Percentiles rank a stretch among this genome's conserved stretches.
Evolutionary conservation across 2,888 invertebrate genomes (phyloP).

Genomic region (Platycheirus albimanus): DNA sequence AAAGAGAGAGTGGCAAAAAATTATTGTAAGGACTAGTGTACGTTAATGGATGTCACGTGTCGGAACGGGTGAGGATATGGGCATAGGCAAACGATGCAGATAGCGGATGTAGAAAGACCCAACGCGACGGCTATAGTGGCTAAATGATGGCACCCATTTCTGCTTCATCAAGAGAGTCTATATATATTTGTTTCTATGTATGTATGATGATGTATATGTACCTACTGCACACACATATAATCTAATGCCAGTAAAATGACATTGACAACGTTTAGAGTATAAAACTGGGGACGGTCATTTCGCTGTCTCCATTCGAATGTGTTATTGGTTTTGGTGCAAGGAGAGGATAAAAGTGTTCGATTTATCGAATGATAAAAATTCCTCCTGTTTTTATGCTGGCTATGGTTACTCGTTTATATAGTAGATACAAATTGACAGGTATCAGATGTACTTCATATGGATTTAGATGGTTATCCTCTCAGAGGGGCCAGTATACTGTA

Average conservation of each 20-base stretch:
- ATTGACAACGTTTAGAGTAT: conserved; percentile 59
- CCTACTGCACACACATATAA: conserved; percentile 32
- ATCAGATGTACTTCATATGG: no score
- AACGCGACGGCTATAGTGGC: conserved; percentile 13
- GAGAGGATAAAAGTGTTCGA: conserved; percentile 28
- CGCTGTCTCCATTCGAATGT: conserved; percentile 30
- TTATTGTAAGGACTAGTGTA: conserved; percentile 49
- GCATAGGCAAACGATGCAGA: conserved; percentile 14
- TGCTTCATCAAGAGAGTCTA: conserved; percentile 22
- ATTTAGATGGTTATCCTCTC: no score
- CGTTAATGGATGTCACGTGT: conserved; percentile 68
- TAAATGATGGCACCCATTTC: conserved; percentile 39
- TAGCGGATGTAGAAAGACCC: not conserved
- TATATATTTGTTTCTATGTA: no score
- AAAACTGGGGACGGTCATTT: conserved; percentile 52
- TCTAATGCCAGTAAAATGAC: conserved; percentile 64
- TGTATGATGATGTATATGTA: no score
- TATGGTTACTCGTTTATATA: no score
- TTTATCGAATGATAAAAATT: conserved; percentile 52
- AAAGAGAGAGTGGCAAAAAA: conserved; percentile 59
- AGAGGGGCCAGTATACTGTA: no score
- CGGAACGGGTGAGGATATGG: conserved; percentile 4
- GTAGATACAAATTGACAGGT: not conserved
- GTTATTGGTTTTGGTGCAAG: conserved; percentile 65
- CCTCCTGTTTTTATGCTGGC: not conserved